Evolutionary conservation across 2,888 invertebrate genomes (phyloP), one percentile per base, ranked within the genome.

Genomic region (Stenodema calcarata): DNA sequence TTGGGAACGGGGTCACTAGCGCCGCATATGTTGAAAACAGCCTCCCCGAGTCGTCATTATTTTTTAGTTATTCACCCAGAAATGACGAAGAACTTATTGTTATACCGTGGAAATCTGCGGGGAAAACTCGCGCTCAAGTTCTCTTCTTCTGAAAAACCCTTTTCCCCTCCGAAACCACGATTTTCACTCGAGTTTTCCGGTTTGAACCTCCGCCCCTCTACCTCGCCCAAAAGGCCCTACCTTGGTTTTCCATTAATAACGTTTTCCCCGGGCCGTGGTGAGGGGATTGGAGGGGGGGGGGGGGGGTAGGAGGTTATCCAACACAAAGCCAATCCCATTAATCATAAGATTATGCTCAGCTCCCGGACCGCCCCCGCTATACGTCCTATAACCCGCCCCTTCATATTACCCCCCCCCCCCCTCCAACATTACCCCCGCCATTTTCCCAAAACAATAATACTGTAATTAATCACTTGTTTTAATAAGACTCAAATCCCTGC

Each of bases 281-380:
- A 23, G 12, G n/a, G n/a, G 11, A 0, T 23, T 4, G 62, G 50
- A 12, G 50, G 50, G n/a, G n/a, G 14, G 14, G 0, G 6, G 14
- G 50, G 0, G 50, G 6, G 44, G 50, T 23, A 27, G 18, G 62
- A 23, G 23, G 62, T 23, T 18, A 62, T 18, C 62, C 62, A 62
- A 62, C 62, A 62, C 62, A 62, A 62, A 62, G 62, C 62, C 62
- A 62, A 62, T 62, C 62, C 62, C 62, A 62, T 62, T 62, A 62
- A 62, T 62, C 62, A 62, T 62, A 23, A 62, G 62, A 62, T 62
- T 62, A 62, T 62, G 62, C 62, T 62, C 62, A 23, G 62, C 18
- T 16, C 16, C 47, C 47, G 47, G 47, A 47, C 23, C 62, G 18
- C 62, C 62, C 62, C 62, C 62, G 27, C 62, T 18, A 62, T 62